These are phyloP conservation scores for Homalodisca vitripennis DNA, from an alignment of 1,140 invertebrate genomes.

Conservation along the genomic window DNA sequence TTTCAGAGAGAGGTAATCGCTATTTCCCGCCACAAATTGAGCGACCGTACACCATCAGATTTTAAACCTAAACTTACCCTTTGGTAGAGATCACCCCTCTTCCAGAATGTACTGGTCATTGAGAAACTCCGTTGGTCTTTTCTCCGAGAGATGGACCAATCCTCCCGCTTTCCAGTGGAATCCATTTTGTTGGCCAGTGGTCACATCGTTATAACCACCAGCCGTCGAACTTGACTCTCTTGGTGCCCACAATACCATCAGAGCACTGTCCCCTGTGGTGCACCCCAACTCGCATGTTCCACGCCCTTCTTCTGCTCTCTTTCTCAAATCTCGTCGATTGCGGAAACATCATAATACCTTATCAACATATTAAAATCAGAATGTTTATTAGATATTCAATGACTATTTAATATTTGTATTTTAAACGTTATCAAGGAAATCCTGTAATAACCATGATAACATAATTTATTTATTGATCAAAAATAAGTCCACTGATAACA, in stretches of 20 bases:
- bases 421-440: no score
- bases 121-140: constrained; percentile 79
- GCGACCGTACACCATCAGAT: no score
- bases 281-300: constrained; percentile 92
- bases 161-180: constrained; percentile 80
- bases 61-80: no score
- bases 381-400: no score
- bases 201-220: constrained; percentile 95
- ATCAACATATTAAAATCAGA: not conserved
- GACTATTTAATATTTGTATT: no score
- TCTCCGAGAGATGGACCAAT: constrained; percentile 91
- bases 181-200: constrained; percentile 89
- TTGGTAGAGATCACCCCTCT: constrained; percentile 76
- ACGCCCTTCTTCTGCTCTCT: constrained; percentile 79
- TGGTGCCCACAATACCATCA: constrained; percentile 88
- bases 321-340: constrained; percentile 84
- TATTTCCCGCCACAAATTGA: no score
- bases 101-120: constrained; percentile 80
- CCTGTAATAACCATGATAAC: no score
- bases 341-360: constrained; percentile 83
- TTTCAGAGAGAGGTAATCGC: no score
- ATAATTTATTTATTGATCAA: no score
- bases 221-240: constrained; percentile 90
- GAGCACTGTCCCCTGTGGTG: constrained; percentile 86
- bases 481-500: no score